Evolutionary conservation across 2,113 vertebrate species (phyloP), one percentile per base, ranked within the genome.

Genomic region (Dromiciops gliroides): DNA sequence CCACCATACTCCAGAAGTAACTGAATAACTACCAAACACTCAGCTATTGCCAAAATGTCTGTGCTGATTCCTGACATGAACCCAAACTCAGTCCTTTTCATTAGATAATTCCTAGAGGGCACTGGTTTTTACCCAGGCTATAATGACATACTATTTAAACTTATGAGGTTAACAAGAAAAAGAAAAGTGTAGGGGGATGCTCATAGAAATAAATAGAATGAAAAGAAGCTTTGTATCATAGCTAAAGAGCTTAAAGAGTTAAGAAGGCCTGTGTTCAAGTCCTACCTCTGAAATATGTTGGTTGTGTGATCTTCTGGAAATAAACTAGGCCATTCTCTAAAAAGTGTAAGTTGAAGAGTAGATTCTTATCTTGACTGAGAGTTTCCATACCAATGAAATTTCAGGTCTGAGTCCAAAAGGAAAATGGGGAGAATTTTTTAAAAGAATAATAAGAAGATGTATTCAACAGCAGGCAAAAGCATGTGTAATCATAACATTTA

Each of bases 361-460:
- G 56, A 31, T 31, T 67, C 11, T 37, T 67, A 67, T 67, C 31
- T 37, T 67, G 56, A 37, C 3, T 5, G 11, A 67, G 56, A 67
- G 31, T 67, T 67, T 11, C 11, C 3, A 67, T 31, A 31, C 12
- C 11, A 67, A 67, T 67, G 56, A 37, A 67, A 67, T 67, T 67
- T 14, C 3, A 37, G 12, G 31, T 67, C 3, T 67, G 10, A 31
- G 3, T 5, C 56, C 31, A 67, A 52, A 92, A 95, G 8, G 52
- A 51, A 3, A 67, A 25, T 12, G 48, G 26, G 28, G 28, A n/a
- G 2, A 8, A n/a, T 2, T n/a, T 89, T 67, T 4, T 93, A 19
- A 49, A 49, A 95, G 28, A 91, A 90, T 28, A 93, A 50, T 90
- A 49, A 93, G 51, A 52, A 19, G 90, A 94, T 90, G 89, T 28